Conservation (phyloP, 2,797 vertebrate species). For the Pseudotriccus pelzelni region DNA sequence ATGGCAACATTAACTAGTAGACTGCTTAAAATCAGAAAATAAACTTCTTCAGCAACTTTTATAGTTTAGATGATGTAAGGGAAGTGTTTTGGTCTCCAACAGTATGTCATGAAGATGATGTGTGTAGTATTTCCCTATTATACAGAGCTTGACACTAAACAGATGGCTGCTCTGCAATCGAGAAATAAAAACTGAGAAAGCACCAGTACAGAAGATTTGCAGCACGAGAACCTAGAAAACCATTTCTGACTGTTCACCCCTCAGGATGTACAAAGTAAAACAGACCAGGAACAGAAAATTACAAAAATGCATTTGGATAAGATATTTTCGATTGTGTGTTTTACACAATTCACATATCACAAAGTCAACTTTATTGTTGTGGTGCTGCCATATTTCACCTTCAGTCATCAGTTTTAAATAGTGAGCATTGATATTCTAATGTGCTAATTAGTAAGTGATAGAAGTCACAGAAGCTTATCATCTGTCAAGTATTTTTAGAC, state of each 20-base stretch:
- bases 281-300: not conserved
- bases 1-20: not conserved
- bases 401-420: not conserved
- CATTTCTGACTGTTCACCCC: not conserved
- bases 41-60: not conserved
- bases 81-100: not conserved
- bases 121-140: not conserved
- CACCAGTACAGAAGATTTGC: not conserved
- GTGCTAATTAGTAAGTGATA: not conserved
- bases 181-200: not conserved
- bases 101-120: not conserved
- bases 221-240: not conserved
- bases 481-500: not conserved
- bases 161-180: not conserved
- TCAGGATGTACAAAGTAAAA: not conserved
- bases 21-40: not conserved
- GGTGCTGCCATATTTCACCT: not conserved
- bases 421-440: not conserved
- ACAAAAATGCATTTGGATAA: not conserved
- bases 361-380: not conserved
- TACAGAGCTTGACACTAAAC: not conserved
- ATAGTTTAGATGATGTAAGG: not conserved
- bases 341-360: not conserved
- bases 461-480: not conserved
- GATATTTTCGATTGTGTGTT: not conserved